Evolutionary conservation across 2,113 vertebrate species (phyloP).

Genomic region (Callipepla californica): DNA sequence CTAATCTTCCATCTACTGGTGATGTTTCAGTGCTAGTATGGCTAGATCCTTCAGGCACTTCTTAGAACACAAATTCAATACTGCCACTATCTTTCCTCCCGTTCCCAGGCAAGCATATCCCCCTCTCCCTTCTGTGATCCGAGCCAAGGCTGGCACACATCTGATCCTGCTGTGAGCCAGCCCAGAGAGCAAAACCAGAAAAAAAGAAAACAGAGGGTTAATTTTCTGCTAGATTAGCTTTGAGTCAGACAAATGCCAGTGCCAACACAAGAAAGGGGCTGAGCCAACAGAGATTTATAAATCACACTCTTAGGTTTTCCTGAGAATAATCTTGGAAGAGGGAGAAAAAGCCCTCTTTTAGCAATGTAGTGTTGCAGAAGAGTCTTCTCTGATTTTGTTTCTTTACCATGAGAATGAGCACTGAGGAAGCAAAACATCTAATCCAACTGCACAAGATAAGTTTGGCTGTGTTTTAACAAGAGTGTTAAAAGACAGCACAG

Average conservation of each 20-base stretch:
- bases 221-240: slow-evolving; percentile 24
- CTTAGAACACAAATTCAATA: slow-evolving; percentile 17
- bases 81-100: background rate
- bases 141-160: background rate
- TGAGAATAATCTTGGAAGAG: background rate
- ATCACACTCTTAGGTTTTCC: background rate
- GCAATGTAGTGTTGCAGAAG: background rate
- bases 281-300: background rate
- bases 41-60: background rate
- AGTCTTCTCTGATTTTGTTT: background rate
- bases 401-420: background rate
- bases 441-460: background rate
- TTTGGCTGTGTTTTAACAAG: background rate
- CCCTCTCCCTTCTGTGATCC: background rate
- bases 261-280: background rate
- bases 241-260: background rate
- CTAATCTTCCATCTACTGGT: background rate
- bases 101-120: background rate
- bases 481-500: background rate
- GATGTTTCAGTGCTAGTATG: background rate
- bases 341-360: background rate
- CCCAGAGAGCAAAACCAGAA: background rate
- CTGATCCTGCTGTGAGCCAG: background rate
- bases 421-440: background rate
- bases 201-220: background rate